Evolutionary conservation across 2,113 vertebrate species (phyloP).

Genomic region (Platysteira castanea): DNA sequence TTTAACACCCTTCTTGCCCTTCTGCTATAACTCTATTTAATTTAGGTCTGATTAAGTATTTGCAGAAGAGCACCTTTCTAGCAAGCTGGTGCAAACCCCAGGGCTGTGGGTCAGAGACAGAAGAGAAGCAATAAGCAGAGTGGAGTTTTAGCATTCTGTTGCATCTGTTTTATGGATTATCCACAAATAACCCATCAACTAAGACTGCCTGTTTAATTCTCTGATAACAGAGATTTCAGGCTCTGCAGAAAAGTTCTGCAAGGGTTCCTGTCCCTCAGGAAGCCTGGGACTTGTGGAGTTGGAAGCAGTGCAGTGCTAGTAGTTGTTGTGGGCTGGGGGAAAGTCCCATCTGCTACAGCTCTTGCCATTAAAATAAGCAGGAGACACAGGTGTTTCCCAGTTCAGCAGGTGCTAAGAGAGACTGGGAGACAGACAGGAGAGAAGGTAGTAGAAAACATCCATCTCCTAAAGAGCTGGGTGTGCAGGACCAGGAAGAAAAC

Average conservation of each 20-base stretch:
- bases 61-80: background rate
- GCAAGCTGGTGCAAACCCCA: background rate
- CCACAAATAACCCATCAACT: background rate
- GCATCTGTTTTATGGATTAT: background rate
- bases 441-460: background rate
- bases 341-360: background rate
- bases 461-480: background rate
- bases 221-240: background rate
- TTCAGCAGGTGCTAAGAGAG: background rate
- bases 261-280: background rate
- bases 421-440: background rate
- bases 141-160: background rate
- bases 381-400: background rate
- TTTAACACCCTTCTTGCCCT: background rate
- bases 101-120: background rate
- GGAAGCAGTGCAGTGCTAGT: background rate
- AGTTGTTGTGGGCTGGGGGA: background rate
- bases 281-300: background rate
- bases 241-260: background rate
- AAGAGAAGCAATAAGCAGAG: background rate
- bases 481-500: background rate
- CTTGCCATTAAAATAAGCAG: background rate
- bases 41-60: background rate
- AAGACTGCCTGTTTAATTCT: background rate
- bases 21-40: background rate